phyloP scores from a whole-genome alignment of 2,888 invertebrate species.

The Caenorhabditis sulstoni region DNA sequence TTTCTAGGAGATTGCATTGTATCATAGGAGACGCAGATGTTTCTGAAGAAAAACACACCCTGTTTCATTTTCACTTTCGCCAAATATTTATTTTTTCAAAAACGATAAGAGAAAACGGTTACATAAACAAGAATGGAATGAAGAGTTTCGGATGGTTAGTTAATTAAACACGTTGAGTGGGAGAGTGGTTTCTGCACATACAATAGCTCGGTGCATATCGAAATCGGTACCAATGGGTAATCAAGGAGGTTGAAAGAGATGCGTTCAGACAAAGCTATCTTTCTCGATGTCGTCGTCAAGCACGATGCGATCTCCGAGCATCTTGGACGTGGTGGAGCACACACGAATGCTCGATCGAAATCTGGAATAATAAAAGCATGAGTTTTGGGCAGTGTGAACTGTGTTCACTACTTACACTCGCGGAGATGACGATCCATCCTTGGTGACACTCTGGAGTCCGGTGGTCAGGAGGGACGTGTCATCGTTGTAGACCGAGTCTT shows the following conservation, averaged over 20 bases:
- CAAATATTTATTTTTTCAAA: too few species aligned
- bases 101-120: neutral
- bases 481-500: slow-evolving; percentile 59
- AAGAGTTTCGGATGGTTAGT: neutral
- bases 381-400: too few species aligned
- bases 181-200: slow-evolving; percentile 30
- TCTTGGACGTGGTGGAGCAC: slow-evolving; percentile 25
- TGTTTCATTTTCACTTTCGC: too few species aligned
- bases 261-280: slow-evolving; percentile 60
- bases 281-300: slow-evolving; percentile 60
- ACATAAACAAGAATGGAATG: neutral
- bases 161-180: slow-evolving; percentile 19
- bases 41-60: too few species aligned
- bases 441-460: slow-evolving; percentile 21
- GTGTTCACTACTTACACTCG: slow-evolving; percentile 41
- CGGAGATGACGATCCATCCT: slow-evolving; percentile 26
- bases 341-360: slow-evolving; percentile 39
- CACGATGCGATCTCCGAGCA: slow-evolving; percentile 57
- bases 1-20: too few species aligned
- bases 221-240: slow-evolving; percentile 3
- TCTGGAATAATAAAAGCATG: slow-evolving; percentile 40
- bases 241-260: neutral
- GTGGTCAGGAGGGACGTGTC: slow-evolving; percentile 48
- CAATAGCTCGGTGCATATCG: slow-evolving; percentile 30
- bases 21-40: too few species aligned